Evolutionary conservation across 2,888 invertebrate genomes (phyloP).

Genomic region (Pammene aurita): DNA sequence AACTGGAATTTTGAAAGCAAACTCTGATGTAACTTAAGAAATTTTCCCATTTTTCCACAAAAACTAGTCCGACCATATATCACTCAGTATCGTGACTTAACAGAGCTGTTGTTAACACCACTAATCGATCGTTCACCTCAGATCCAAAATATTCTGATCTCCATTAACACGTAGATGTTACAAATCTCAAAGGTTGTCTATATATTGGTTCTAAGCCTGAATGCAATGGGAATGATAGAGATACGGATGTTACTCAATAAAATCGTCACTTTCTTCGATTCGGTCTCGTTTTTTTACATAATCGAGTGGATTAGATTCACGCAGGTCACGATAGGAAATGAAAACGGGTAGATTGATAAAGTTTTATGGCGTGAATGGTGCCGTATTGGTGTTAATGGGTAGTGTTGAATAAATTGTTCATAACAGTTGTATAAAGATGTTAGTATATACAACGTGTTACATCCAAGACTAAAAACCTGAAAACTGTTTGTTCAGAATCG

Average conservation of each 20-base stretch:
- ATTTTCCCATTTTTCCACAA: constrained; percentile 24
- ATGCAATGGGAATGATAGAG: background rate
- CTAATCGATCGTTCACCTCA: background rate
- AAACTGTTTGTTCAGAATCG: too few relatives aligned
- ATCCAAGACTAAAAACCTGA: too few relatives aligned
- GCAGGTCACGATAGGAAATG: constrained; percentile 43
- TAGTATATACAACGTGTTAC: too few relatives aligned
- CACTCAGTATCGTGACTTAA: constrained; percentile 34
- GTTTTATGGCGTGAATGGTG: constrained; percentile 31
- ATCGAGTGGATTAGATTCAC: constrained; percentile 43
- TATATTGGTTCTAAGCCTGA: background rate
- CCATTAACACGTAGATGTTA: background rate
- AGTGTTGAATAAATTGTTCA: background rate
- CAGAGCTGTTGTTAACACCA: background rate
- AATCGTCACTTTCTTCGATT: constrained; percentile 42
- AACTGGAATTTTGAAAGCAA: constrained; percentile 17
- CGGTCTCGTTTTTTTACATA: constrained; percentile 44
- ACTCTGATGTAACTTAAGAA: constrained; percentile 26
- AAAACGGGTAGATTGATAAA: constrained; percentile 19
- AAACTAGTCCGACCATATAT: constrained; percentile 37
- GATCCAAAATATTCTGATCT: background rate
- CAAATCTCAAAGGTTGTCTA: background rate
- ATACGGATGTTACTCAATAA: constrained; percentile 42
- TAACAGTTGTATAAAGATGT: too few relatives aligned
- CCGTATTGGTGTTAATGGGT: constrained; percentile 39